These are phyloP conservation scores for Andrena haemorrhoa DNA, from an alignment of 2,888 invertebrate genomes.

Conservation along the genomic window DNA sequence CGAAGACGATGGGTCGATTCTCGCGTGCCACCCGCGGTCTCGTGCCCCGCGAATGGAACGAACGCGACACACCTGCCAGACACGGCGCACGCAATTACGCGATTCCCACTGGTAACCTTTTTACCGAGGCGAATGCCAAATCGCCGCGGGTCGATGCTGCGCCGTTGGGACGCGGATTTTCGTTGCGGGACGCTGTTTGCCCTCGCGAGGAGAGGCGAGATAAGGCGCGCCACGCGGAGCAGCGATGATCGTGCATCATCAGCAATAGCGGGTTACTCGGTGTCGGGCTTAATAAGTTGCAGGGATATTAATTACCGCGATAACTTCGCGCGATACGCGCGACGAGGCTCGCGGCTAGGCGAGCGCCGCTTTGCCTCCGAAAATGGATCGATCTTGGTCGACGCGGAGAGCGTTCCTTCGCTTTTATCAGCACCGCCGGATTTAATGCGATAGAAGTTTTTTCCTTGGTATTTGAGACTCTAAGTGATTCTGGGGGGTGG, in stretches of 20 bases:
- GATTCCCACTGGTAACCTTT: slow-evolving; percentile 35
- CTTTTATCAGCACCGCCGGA: neutral
- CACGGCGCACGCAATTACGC: slow-evolving; percentile 38
- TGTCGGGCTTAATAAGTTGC: slow-evolving; percentile 53
- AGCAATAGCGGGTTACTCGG: slow-evolving; percentile 10
- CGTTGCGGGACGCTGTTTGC: neutral
- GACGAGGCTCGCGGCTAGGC: neutral
- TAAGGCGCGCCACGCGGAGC: slow-evolving; percentile 6
- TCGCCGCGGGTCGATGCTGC: neutral
- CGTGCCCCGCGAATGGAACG: slow-evolving; percentile 16
- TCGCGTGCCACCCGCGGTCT: slow-evolving; percentile 29
- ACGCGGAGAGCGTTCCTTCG: neutral
- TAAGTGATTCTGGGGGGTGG: too few species aligned
- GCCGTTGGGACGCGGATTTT: neutral
- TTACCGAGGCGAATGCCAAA: slow-evolving; percentile 20
- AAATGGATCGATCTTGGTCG: neutral
- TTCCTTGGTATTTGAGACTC: too few species aligned
- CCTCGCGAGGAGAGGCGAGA: neutral
- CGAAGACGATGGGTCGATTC: neutral
- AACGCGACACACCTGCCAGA: slow-evolving; percentile 44
- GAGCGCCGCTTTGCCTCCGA: neutral
- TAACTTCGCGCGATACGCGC: slow-evolving; percentile 29
- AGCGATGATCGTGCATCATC: slow-evolving; percentile 37
- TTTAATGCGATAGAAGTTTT: neutral
- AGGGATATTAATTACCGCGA: slow-evolving; percentile 60